These are phyloP conservation scores for Tanytarsus gracilentus DNA, from an alignment of 2,888 invertebrate species.

Conservation along the genomic window DNA sequence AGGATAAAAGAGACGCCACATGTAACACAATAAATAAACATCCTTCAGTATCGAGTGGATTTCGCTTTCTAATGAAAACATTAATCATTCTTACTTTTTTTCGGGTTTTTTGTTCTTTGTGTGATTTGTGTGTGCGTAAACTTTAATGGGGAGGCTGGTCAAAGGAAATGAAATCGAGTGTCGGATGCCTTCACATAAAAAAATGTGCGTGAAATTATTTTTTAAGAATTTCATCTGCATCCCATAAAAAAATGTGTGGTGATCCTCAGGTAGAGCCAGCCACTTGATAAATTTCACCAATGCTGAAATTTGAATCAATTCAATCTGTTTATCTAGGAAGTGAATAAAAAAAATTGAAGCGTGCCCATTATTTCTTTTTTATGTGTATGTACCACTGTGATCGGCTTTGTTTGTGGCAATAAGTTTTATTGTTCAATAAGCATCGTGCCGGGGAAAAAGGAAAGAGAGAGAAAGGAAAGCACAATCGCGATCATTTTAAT, in stretches of 20 bases:
- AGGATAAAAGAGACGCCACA: slow-evolving; percentile 21
- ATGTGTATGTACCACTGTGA: too few species aligned
- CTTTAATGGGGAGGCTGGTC: slow-evolving; percentile 1
- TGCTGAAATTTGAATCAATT: slow-evolving; percentile 24
- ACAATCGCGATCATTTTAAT: slow-evolving; percentile 4
- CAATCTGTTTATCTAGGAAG: slow-evolving; percentile 27
- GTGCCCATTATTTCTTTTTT: slow-evolving; percentile 15
- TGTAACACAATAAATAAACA: slow-evolving; percentile 27
- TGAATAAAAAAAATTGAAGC: slow-evolving; percentile 25
- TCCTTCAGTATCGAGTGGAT: slow-evolving; percentile 15
- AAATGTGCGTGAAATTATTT: neutral
- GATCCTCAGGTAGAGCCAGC: slow-evolving; percentile 2
- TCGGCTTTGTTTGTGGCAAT: too few species aligned
- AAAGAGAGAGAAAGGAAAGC: neutral
- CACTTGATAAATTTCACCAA: slow-evolving; percentile 18
- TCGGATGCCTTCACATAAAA: neutral
- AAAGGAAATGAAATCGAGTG: slow-evolving; percentile 11
- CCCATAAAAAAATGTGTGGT: neutral
- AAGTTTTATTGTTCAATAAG: neutral
- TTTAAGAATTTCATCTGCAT: neutral
- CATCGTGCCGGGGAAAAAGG: neutral
- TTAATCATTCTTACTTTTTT: slow-evolving; percentile 28
- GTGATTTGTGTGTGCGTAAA: neutral
- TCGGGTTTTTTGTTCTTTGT: slow-evolving; percentile 3
- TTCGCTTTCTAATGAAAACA: slow-evolving; percentile 20